Evolutionary conservation across 2,888 invertebrate genomes (phyloP).

Genomic region (Conchocele bisecta): DNA sequence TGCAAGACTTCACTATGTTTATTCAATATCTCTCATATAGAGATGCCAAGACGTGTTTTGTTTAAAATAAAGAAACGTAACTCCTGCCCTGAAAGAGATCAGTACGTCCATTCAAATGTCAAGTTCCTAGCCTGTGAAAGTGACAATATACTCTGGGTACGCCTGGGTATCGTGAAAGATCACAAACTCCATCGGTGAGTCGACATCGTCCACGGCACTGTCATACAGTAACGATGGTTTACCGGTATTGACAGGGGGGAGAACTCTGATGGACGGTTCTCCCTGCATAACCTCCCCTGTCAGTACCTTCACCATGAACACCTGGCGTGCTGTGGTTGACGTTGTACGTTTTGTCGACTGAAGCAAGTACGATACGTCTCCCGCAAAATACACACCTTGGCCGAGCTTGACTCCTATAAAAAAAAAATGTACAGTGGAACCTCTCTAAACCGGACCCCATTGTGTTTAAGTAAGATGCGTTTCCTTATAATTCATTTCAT

Average conservation of each 20-base stretch:
- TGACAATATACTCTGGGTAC: conserved; percentile 75
- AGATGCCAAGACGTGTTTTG: too few species aligned
- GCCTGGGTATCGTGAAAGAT: conserved; percentile 76
- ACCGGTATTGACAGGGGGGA: conserved; percentile 50
- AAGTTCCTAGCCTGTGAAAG: conserved; percentile 53
- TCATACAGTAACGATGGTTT: conserved; percentile 59
- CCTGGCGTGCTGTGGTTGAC: conserved; percentile 30
- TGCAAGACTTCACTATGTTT: too few species aligned
- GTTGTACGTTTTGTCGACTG: conserved; percentile 44
- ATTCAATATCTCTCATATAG: too few species aligned
- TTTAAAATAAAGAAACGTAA: too few species aligned
- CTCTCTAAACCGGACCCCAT: too few species aligned
- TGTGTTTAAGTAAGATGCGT: too few species aligned
- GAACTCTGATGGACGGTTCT: conserved; percentile 54
- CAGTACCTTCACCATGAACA: conserved; percentile 64
- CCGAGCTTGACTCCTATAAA: conserved; percentile 58
- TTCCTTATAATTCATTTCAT: background rate
- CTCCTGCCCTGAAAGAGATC: too few species aligned
- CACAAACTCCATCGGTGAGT: conserved; percentile 70
- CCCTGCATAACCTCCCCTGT: conserved; percentile 63
- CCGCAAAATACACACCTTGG: conserved; percentile 76
- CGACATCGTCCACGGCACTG: conserved; percentile 67
- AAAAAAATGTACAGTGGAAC: background rate
- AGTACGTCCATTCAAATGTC: too few species aligned
- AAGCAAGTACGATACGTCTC: conserved; percentile 66